A percentile compares a stretch with the other conserved stretches of the same genome.
phyloP scores from a whole-genome alignment of 2,888 invertebrate genomes.

The Hypolimnas misippus region DNA sequence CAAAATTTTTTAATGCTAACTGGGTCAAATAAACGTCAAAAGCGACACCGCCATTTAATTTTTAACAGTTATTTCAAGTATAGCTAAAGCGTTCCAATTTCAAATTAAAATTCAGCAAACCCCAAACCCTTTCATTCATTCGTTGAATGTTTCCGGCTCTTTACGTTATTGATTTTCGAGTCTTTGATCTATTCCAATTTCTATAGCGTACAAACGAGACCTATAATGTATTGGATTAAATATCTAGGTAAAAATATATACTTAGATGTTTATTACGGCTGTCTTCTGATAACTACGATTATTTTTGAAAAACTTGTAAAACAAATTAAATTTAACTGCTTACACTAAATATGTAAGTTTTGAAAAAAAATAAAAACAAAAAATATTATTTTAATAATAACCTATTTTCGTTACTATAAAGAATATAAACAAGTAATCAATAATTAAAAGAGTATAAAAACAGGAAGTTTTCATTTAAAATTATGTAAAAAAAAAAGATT shows the following conservation, averaged over 20 bases:
- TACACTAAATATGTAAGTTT: no score
- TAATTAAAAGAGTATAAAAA: no score
- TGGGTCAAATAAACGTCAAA: slow-evolving; percentile 29
- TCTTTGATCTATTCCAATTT: slow-evolving; percentile 69
- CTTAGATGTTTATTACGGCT: no score
- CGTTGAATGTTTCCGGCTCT: slow-evolving; percentile 68
- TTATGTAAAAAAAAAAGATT: no score
- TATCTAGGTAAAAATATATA: not conserved
- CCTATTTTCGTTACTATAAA: no score
- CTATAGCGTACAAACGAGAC: slow-evolving; percentile 15
- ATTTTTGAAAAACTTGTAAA: not conserved
- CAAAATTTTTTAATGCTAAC: slow-evolving; percentile 27
- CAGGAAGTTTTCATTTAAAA: no score
- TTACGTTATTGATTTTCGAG: slow-evolving; percentile 66
- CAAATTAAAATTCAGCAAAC: slow-evolving; percentile 73
- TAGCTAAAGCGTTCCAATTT: slow-evolving; percentile 59
- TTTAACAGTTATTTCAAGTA: slow-evolving; percentile 42
- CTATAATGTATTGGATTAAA: slow-evolving; percentile 18
- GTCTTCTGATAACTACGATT: not conserved
- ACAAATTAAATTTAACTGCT: no score
- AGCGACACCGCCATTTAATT: slow-evolving; percentile 38
- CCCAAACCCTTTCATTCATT: slow-evolving; percentile 67
- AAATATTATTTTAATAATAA: no score
- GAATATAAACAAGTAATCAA: no score
- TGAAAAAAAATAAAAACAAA: no score